phyloP scores from a whole-genome alignment of 2,797 vertebrate species.

The Sorex maritimensis region DNA sequence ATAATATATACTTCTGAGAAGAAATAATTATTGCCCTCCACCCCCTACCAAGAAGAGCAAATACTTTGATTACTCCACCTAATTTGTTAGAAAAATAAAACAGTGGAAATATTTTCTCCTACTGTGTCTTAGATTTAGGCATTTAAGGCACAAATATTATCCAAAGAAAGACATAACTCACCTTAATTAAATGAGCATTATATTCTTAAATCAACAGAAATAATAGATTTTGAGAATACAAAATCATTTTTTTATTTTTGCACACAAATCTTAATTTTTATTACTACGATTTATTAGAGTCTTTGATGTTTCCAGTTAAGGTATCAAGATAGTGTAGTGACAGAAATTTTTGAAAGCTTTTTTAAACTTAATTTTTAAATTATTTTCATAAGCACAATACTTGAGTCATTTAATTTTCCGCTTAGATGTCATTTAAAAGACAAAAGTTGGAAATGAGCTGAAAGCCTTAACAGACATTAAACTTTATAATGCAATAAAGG shows the following conservation, averaged over 20 bases:
- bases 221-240: not conserved
- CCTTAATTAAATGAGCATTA: not conserved
- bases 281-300: not conserved
- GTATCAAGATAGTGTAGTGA: not conserved
- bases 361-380: slow-evolving; percentile 15
- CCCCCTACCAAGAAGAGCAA: slow-evolving; percentile 2
- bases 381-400: not conserved
- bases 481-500: not conserved
- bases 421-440: not conserved
- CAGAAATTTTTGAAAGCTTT: slow-evolving; percentile 2
- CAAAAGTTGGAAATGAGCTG: not conserved
- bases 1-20: slow-evolving; percentile 26
- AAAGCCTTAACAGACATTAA: not conserved
- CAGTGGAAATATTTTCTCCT: slow-evolving; percentile 34
- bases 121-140: not conserved
- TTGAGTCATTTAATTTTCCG: not conserved
- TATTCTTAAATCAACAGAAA: not conserved
- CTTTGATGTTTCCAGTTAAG: not conserved
- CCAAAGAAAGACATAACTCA: not conserved
- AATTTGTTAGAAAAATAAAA: slow-evolving; percentile 49
- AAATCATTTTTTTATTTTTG: slow-evolving; percentile 14
- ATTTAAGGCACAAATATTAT: not conserved
- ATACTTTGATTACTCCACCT: slow-evolving; percentile 43
- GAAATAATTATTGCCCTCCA: slow-evolving; percentile 39
- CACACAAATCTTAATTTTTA: not conserved